Conservation (phyloP, 2,797 vertebrate genomes). For the Pygocentrus nattereri region DNA sequence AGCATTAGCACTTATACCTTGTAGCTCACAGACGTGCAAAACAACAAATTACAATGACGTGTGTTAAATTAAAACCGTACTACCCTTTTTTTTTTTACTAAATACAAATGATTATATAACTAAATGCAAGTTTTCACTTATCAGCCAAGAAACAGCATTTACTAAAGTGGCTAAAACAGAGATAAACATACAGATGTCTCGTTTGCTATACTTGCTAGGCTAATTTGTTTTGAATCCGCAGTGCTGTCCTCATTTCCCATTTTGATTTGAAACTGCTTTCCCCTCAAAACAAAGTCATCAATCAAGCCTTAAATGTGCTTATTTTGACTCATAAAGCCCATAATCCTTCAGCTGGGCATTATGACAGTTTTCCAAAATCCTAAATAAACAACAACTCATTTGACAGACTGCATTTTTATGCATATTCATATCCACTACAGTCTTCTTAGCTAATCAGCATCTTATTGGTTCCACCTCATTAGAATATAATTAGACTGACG, state of each 20-base stretch:
- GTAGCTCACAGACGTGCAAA: no score
- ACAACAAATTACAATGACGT: no score
- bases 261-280: not conserved
- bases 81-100: no score
- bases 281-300: not conserved
- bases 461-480: constrained; percentile 9
- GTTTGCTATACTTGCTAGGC: not conserved
- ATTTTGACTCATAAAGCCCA: not conserved
- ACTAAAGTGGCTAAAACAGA: not conserved
- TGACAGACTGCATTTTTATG: not conserved
- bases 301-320: not conserved
- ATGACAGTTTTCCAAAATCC: not conserved
- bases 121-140: not conserved
- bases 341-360: constrained; percentile 6
- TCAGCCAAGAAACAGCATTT: not conserved
- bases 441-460: not conserved
- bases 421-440: not conserved
- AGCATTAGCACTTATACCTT: no score
- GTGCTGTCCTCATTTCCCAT: not conserved
- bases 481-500: not conserved
- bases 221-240: not conserved
- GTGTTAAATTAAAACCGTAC: no score
- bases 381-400: not conserved
- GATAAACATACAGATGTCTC: not conserved
- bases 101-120: no score